Percentiles rank a stretch among this genome's conserved stretches.
Evolutionary conservation across 2,797 vertebrate species (phyloP).

Genomic region (Champsocephalus esox): DNA sequence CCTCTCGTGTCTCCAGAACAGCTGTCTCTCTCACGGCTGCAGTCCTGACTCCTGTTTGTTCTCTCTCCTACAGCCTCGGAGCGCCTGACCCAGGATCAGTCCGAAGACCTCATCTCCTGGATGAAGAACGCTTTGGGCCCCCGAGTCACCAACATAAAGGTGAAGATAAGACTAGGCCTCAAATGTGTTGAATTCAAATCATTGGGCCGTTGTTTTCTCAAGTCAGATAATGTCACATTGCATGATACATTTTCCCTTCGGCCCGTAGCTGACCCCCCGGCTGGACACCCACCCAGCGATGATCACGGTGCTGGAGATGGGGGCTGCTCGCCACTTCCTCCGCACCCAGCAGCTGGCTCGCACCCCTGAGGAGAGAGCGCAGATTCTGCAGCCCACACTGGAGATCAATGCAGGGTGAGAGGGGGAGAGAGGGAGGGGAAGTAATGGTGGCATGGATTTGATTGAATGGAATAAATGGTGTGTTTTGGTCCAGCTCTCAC

Average conservation of each 20-base stretch:
- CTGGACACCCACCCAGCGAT: slow-evolving; percentile 97
- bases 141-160: slow-evolving; percentile 91
- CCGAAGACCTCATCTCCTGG: slow-evolving; percentile 93
- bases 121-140: slow-evolving; percentile 92
- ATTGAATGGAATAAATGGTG: neutral
- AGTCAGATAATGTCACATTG: neutral
- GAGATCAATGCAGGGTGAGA: slow-evolving; percentile 94
- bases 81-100: slow-evolving; percentile 87
- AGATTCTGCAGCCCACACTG: slow-evolving; percentile 96
- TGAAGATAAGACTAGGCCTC: slow-evolving; percentile 47
- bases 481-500: neutral
- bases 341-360: slow-evolving; percentile 96
- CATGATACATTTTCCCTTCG: neutral
- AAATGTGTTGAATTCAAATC: neutral
- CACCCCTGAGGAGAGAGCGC: slow-evolving; percentile 91
- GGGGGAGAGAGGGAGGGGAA: neutral
- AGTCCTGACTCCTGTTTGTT: neutral
- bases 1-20: neutral
- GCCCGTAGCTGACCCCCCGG: slow-evolving; percentile 89
- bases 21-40: accelerated
- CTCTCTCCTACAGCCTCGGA: slow-evolving; percentile 80
- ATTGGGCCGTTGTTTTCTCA: neutral
- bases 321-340: slow-evolving; percentile 95
- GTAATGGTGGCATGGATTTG: neutral
- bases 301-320: slow-evolving; percentile 99